A percentile compares a stretch with the other conserved stretches of the same genome.
These are phyloP conservation scores for Monodelphis domestica DNA, from an alignment of 2,797 vertebrate genomes.

Conservation along the genomic window DNA sequence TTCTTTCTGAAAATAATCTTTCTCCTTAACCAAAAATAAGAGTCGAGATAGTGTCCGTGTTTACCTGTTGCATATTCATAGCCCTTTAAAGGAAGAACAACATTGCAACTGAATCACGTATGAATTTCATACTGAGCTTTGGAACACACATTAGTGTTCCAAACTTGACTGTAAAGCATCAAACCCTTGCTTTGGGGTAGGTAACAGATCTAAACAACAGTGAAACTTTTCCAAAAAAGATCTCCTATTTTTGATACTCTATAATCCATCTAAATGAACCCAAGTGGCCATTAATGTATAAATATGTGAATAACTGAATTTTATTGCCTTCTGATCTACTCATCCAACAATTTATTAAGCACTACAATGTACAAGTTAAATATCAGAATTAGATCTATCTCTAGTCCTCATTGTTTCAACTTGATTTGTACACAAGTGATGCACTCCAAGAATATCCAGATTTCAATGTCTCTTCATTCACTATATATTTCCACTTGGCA, in stretches of 20 bases:
- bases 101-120: not conserved
- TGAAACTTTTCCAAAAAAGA: too few species aligned
- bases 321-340: too few species aligned
- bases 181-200: too few species aligned
- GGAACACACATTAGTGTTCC: not conserved
- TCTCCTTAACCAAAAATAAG: not conserved
- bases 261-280: too few species aligned
- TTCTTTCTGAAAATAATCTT: not conserved
- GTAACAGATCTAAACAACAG: too few species aligned
- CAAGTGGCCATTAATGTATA: too few species aligned
- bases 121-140: not conserved
- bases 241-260: too few species aligned
- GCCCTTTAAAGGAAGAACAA: not conserved
- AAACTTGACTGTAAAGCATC: too few species aligned
- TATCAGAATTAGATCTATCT: too few species aligned
- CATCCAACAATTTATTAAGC: not conserved
- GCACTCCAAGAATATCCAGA: not conserved
- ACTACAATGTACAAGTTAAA: not conserved
- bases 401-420: not conserved
- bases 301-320: too few species aligned
- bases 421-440: not conserved
- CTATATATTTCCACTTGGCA: not conserved
- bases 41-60: not conserved
- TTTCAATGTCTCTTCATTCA: not conserved
- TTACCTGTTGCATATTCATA: not conserved